Percentiles rank a stretch among this genome's conserved stretches.
Evolutionary conservation across 1,140 invertebrate genomes (phyloP).

Genomic region (Metopolophium dirhodum): DNA sequence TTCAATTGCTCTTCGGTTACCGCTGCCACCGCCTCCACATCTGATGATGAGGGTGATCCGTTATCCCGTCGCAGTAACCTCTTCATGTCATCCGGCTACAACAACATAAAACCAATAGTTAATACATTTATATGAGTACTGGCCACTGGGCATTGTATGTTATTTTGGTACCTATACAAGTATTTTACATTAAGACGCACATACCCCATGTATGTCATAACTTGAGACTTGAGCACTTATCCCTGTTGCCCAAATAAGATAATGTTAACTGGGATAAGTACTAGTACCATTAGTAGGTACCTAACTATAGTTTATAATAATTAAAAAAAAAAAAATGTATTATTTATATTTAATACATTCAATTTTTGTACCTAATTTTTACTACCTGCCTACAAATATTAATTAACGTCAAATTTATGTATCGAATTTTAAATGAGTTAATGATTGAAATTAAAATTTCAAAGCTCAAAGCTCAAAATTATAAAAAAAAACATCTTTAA

Average conservation of each 20-base stretch:
- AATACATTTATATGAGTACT: neutral
- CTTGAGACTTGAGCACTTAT: neutral
- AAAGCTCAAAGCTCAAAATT: no score
- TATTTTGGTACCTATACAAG: neutral
- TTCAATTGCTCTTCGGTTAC: conserved; percentile 42
- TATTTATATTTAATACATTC: no score
- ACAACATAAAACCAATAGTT: neutral
- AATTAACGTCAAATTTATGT: no score
- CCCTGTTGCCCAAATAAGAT: neutral
- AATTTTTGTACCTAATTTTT: no score
- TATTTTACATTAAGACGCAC: neutral
- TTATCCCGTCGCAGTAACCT: neutral
- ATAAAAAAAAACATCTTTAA: no score
- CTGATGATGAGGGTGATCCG: neutral
- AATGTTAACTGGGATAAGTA: neutral
- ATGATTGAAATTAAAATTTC: no score
- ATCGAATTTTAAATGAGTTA: no score
- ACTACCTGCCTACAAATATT: no score
- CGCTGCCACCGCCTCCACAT: neutral
- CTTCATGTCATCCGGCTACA: neutral
- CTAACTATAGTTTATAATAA: no score
- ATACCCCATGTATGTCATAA: neutral
- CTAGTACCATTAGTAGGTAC: neutral
- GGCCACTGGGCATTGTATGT: neutral
- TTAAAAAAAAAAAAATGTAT: neutral